Conservation (phyloP, 1,140 invertebrate species). For the Penaeus chinensis region DNA sequence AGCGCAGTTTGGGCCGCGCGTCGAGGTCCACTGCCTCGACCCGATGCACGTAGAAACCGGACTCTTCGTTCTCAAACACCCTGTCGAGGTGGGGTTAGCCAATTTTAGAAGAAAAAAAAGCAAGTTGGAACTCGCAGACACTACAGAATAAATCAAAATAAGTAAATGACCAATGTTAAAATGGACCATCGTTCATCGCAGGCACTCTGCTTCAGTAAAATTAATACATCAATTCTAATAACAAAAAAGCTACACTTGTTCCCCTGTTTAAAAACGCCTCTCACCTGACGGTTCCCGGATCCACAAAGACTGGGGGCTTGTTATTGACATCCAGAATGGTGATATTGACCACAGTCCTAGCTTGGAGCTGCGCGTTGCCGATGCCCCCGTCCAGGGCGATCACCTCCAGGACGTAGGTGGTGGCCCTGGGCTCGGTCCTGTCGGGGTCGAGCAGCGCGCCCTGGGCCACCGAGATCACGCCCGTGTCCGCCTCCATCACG, state of each 20-base stretch:
- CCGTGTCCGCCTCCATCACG: conserved; percentile 84
- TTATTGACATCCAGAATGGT: conserved; percentile 92
- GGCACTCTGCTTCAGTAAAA: not conserved
- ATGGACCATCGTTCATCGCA: no score
- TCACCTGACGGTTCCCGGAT: conserved; percentile 79
- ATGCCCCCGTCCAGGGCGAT: conserved; percentile 88
- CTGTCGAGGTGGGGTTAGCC: not conserved
- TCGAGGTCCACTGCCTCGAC: conserved; percentile 64
- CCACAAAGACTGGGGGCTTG: conserved; percentile 81
- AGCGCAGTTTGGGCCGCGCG: conserved; percentile 61
- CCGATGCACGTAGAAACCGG: conserved; percentile 45
- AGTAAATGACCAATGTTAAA: not conserved
- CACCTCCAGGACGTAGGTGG: conserved; percentile 69
- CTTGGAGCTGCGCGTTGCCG: conserved; percentile 77
- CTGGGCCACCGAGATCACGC: conserved; percentile 84
- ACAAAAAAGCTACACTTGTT: not conserved
- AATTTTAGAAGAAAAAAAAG: not conserved
- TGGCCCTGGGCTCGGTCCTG: conserved; percentile 80
- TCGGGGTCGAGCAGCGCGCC: conserved; percentile 91
- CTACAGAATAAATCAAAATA: not conserved
- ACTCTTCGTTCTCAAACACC: conserved; percentile 55
- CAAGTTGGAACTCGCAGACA: not conserved
- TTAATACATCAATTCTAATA: not conserved
- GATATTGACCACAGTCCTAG: conserved; percentile 79
- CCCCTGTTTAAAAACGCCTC: conserved; percentile 7